phyloP scores from a whole-genome alignment of 2,113 vertebrate genomes.

The Bubalus kerabau region DNA sequence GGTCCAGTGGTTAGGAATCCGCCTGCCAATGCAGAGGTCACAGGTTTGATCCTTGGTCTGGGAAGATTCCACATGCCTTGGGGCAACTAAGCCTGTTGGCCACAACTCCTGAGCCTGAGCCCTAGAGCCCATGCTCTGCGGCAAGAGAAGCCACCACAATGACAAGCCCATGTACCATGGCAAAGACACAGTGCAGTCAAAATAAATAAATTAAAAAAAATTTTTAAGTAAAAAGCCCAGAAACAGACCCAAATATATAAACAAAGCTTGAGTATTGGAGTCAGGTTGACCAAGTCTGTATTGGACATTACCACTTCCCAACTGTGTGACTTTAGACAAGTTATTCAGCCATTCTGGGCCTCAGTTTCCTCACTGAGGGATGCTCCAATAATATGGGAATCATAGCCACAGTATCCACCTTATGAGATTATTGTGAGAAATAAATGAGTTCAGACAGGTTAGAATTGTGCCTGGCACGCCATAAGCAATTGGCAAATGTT shows the following conservation, averaged over 20 bases:
- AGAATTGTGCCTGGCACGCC: neutral
- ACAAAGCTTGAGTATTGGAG: neutral
- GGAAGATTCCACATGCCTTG: neutral
- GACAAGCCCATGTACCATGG: neutral
- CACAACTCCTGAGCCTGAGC: neutral
- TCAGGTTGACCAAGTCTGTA: neutral
- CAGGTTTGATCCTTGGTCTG: neutral
- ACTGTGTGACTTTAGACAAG: neutral
- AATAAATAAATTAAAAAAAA: neutral
- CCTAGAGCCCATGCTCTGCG: fast-evolving
- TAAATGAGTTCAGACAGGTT: neutral
- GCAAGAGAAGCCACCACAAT: neutral
- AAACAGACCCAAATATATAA: neutral
- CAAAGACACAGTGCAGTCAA: neutral
- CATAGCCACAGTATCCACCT: neutral
- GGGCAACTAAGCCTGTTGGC: neutral
- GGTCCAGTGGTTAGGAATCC: neutral
- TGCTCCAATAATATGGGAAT: neutral
- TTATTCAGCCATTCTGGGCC: neutral
- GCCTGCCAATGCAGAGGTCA: neutral
- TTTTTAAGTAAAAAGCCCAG: neutral
- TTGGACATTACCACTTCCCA: neutral
- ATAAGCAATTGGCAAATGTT: neutral
- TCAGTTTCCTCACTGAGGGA: neutral
- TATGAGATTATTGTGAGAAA: neutral